Conservation (phyloP, 92 coral and sea anemone species). For the Porites cylindrica region DNA sequence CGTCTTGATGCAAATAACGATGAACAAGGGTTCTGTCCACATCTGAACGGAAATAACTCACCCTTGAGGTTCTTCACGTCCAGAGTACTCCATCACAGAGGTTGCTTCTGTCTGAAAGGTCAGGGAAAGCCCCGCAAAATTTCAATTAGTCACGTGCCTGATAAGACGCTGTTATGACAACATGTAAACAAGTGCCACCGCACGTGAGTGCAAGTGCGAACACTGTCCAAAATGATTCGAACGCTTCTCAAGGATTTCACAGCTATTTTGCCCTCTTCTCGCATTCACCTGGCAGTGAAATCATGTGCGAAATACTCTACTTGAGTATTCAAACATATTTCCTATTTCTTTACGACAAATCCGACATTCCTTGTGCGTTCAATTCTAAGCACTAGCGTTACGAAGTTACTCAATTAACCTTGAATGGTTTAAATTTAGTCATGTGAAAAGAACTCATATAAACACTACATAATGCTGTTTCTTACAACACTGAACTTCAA, state of each 20-base stretch:
- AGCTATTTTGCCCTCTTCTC: not conserved
- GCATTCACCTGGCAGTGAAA: not conserved
- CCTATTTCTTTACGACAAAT: no score
- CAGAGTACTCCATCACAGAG: constrained; percentile 68
- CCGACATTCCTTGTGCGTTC: no score
- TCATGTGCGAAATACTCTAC: no score
- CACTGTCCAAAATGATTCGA: not conserved
- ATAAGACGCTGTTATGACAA: constrained; percentile 29
- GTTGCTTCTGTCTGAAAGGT: constrained; percentile 66
- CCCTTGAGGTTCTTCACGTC: constrained; percentile 77
- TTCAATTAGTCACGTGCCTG: constrained; percentile 58
- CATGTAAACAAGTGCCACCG: constrained; percentile 6
- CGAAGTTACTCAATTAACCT: not conserved
- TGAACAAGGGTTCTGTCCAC: not conserved
- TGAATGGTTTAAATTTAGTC: not conserved
- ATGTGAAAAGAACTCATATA: not conserved
- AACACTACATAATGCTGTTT: no score
- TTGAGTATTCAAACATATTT: no score
- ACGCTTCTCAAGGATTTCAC: no score
- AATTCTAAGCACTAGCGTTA: no score
- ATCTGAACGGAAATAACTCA: constrained; percentile 23
- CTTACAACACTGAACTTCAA: not conserved
- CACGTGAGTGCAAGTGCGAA: not conserved
- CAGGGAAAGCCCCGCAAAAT: constrained; percentile 77
- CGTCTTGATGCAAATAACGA: constrained; percentile 48